A percentile compares a stretch with the other conserved stretches of the same genome.
phyloP scores from a whole-genome alignment of 1,140 invertebrate genomes.

The Centruroides sculpturatus region DNA sequence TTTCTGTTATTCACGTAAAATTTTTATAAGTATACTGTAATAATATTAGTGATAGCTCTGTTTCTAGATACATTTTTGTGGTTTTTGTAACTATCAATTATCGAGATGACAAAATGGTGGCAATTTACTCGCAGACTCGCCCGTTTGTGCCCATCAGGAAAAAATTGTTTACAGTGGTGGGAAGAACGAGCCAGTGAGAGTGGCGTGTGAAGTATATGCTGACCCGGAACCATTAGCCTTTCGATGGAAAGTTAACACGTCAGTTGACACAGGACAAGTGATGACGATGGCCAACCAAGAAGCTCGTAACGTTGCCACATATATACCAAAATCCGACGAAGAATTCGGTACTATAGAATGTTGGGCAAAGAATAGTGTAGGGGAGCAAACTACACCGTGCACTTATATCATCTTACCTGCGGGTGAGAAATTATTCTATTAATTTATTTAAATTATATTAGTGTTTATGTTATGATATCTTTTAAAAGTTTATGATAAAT shows the following conservation, averaged over 20 bases:
- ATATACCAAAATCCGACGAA: slow-evolving; percentile 40
- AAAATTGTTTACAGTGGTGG: slow-evolving; percentile 53
- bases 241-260: slow-evolving; percentile 79
- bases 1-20: too few species aligned
- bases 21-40: too few species aligned
- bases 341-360: slow-evolving; percentile 68
- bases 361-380: slow-evolving; percentile 67
- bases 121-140: slow-evolving; percentile 28
- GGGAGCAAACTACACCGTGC: slow-evolving; percentile 60
- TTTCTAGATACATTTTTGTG: too few species aligned
- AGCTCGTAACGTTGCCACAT: slow-evolving; percentile 49
- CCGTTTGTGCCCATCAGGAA: slow-evolving; percentile 47
- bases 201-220: slow-evolving; percentile 67
- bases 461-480: too few species aligned
- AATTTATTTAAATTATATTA: too few species aligned
- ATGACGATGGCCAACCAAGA: slow-evolving; percentile 22
- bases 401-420: slow-evolving; percentile 61
- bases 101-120: too few species aligned
- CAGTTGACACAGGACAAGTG: slow-evolving; percentile 58
- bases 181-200: slow-evolving; percentile 53
- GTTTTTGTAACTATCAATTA: too few species aligned
- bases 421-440: neutral
- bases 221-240: slow-evolving; percentile 57
- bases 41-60: too few species aligned
- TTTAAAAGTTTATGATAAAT: too few species aligned